These are phyloP conservation scores for Paralvinella palmiformis DNA, from an alignment of 1,140 invertebrate species.

Conservation along the genomic window DNA sequence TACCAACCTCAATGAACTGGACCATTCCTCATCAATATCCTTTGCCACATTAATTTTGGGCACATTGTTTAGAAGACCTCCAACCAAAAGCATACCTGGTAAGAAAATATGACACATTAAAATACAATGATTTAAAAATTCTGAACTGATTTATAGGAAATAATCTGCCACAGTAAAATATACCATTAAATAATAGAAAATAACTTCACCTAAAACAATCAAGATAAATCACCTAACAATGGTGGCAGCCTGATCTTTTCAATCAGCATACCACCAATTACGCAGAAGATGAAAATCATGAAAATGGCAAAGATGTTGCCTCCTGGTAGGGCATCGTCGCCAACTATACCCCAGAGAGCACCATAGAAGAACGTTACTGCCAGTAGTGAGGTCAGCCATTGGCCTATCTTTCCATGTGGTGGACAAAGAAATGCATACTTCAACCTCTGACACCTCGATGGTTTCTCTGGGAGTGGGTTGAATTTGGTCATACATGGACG, in stretches of 20 bases:
- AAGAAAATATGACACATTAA: not conserved
- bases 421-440: slow-evolving; percentile 33
- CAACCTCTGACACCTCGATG: slow-evolving; percentile 22
- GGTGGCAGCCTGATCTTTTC: slow-evolving; percentile 73
- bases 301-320: slow-evolving; percentile 71
- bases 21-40: slow-evolving; percentile 49
- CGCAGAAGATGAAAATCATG: slow-evolving; percentile 58
- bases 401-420: slow-evolving; percentile 34
- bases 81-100: slow-evolving; percentile 49
- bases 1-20: slow-evolving; percentile 20
- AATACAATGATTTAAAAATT: no score
- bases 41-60: slow-evolving; percentile 47
- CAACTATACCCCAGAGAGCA: slow-evolving; percentile 65
- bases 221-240: slow-evolving; percentile 51
- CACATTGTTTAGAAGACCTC: slow-evolving; percentile 44
- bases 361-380: slow-evolving; percentile 64
- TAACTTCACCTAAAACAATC: no score
- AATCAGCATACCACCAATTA: slow-evolving; percentile 73
- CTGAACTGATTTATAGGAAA: no score
- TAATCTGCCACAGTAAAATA: no score
- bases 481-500: slow-evolving; percentile 23
- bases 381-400: slow-evolving; percentile 25
- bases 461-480: slow-evolving; percentile 32
- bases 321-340: slow-evolving; percentile 65
- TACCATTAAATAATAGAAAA: no score